Percentiles rank a stretch among this genome's conserved stretches.
phyloP scores from a whole-genome alignment of 2,113 vertebrate genomes.

The Leuciscus idus region DNA sequence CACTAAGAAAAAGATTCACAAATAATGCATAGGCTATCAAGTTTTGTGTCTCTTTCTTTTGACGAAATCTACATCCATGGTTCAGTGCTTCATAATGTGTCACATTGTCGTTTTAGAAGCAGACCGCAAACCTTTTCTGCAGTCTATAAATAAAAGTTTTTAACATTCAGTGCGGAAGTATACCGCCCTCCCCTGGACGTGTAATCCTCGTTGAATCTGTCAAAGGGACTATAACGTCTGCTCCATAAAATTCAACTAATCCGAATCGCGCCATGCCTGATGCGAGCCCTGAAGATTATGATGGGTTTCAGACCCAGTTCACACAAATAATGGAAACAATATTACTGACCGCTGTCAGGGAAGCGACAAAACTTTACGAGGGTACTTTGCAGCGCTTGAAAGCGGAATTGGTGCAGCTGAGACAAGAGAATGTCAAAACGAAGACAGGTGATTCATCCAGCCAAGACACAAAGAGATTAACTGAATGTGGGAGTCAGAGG shows the following conservation, averaged over 20 bases:
- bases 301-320: constrained; percentile 68
- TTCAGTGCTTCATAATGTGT: neutral
- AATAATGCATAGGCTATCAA: too few species aligned
- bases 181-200: constrained; percentile 6
- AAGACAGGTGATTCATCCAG: constrained; percentile 1
- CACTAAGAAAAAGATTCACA: too few species aligned
- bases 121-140: neutral
- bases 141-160: neutral
- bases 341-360: constrained; percentile 66
- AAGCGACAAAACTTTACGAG: constrained; percentile 76
- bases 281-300: constrained; percentile 39
- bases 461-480: neutral
- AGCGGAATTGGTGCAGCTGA: constrained; percentile 67
- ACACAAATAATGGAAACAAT: constrained; percentile 71
- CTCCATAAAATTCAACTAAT: neutral
- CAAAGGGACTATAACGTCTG: neutral
- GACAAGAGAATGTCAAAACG: constrained; percentile 70
- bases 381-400: constrained; percentile 70
- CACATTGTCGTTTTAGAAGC: neutral
- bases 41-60: too few species aligned
- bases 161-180: neutral
- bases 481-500: neutral
- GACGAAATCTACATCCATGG: neutral
- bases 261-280: neutral
- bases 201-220: constrained; percentile 1